Conservation (phyloP, 2,888 invertebrate species). For the Zelleria hepariella region DNA sequence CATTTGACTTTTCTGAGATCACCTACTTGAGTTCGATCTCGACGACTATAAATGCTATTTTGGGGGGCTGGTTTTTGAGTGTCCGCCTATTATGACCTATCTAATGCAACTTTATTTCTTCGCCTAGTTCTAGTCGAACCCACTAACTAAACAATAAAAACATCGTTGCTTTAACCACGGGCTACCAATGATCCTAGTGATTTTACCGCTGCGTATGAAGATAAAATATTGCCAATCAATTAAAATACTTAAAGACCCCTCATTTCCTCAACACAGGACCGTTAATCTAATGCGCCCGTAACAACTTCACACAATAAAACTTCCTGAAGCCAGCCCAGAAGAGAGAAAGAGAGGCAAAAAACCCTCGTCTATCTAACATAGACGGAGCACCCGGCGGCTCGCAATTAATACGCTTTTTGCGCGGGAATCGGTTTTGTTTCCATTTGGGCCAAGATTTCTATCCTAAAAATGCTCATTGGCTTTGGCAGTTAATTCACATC, state of each 20-base stretch:
- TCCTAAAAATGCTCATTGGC: not conserved
- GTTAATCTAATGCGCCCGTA: not conserved
- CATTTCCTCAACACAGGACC: not conserved
- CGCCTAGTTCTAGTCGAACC: too few species aligned
- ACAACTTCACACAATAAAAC: conserved; percentile 8
- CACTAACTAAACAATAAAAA: too few species aligned
- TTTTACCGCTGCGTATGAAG: not conserved
- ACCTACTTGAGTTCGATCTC: too few species aligned
- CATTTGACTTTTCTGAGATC: too few species aligned
- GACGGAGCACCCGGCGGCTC: conserved; percentile 29
- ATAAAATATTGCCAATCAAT: not conserved
- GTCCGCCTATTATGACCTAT: too few species aligned
- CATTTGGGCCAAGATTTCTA: not conserved
- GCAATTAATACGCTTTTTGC: conserved; percentile 63
- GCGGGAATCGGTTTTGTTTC: conserved; percentile 18
- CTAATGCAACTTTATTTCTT: too few species aligned
- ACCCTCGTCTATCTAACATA: conserved; percentile 15
- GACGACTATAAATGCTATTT: too few species aligned
- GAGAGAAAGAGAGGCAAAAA: conserved; percentile 23
- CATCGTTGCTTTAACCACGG: too few species aligned
- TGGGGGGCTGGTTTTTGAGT: too few species aligned
- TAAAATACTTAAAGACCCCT: too few species aligned
- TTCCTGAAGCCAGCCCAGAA: conserved; percentile 23
- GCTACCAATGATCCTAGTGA: too few species aligned
- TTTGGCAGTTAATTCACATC: too few species aligned